Conservation (phyloP, 2,113 vertebrate genomes). For the cattle (Bos taurus) region DNA sequence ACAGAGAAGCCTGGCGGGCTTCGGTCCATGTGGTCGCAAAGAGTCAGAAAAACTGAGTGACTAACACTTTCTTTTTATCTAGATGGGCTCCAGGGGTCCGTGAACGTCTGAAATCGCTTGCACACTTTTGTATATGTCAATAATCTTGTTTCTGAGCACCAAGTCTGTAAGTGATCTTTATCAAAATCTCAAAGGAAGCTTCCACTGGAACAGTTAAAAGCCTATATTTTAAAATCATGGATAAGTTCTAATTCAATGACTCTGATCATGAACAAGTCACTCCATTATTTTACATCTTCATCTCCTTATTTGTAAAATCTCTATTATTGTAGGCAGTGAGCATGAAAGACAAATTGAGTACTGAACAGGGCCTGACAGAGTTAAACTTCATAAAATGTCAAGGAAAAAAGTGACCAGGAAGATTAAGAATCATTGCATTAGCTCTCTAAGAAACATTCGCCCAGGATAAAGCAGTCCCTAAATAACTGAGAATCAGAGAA, state of each 20-base stretch:
- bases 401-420: background rate
- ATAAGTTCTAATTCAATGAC: background rate
- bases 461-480: background rate
- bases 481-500: background rate
- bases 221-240: background rate
- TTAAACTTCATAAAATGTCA: background rate
- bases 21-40: fast-evolving
- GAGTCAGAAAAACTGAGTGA: background rate
- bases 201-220: background rate
- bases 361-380: background rate
- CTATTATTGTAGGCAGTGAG: background rate
- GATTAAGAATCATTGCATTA: background rate
- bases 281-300: background rate
- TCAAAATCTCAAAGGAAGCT: background rate
- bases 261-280: background rate
- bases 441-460: background rate
- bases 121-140: background rate
- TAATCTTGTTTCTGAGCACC: background rate
- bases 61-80: background rate
- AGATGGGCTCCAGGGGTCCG: background rate
- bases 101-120: background rate
- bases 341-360: background rate
- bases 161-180: background rate
- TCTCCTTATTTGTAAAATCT: background rate
- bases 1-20: background rate